These are phyloP conservation scores for Mirza zaza DNA, from an alignment of 2,113 vertebrate species.

Conservation along the genomic window DNA sequence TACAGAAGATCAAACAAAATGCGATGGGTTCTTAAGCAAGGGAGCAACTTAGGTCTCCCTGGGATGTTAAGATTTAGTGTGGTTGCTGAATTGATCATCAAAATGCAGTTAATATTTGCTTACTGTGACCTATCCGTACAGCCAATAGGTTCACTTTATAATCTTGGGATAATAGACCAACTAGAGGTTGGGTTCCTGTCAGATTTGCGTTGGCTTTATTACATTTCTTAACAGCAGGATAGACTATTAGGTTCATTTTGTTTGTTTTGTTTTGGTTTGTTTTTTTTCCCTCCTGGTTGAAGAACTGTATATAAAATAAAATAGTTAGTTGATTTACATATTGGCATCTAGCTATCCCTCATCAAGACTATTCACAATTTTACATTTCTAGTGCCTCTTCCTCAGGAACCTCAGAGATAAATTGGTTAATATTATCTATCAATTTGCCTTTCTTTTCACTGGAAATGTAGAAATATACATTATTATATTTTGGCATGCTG, in stretches of 20 bases:
- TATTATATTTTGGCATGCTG: conserved; percentile 44
- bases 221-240: background rate
- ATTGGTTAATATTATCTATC: background rate
- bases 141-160: background rate
- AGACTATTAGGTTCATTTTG: background rate
- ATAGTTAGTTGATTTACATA: conserved; percentile 5
- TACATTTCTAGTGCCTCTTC: background rate
- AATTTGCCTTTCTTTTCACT: conserved; percentile 49
- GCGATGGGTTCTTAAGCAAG: background rate
- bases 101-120: background rate
- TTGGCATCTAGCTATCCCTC: background rate
- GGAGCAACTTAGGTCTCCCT: background rate
- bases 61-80: background rate
- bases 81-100: background rate
- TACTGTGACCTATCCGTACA: background rate
- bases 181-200: conserved; percentile 12
- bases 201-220: background rate
- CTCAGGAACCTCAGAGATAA: background rate
- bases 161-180: conserved; percentile 5
- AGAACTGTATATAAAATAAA: conserved; percentile 2
- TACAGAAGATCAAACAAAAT: conserved; percentile 26
- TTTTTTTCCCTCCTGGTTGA: background rate
- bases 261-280: background rate
- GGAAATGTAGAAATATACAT: conserved; percentile 49
- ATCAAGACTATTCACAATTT: conserved; percentile 38